A percentile compares a stretch with the other conserved stretches of the same genome.
These are phyloP conservation scores for Craterocephalus amniculus DNA, from an alignment of 2,797 vertebrate genomes.

Conservation along the genomic window DNA sequence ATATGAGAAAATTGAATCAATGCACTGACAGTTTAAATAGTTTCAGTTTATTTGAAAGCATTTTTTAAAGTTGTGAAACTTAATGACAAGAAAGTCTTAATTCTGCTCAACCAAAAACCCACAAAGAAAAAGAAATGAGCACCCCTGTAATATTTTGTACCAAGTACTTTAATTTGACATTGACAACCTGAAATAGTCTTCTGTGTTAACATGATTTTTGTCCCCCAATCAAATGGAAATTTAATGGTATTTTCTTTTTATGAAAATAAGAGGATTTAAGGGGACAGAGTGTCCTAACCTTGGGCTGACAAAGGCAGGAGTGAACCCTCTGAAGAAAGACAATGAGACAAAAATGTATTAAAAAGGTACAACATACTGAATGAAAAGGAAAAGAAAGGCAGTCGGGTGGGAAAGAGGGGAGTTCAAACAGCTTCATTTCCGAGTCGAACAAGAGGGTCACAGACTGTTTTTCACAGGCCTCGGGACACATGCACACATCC, in stretches of 20 bases:
- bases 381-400: conserved; percentile 50
- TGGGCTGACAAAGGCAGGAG: conserved; percentile 59
- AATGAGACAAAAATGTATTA: conserved; percentile 38
- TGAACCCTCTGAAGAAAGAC: conserved; percentile 50
- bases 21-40: no score
- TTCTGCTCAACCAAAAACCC: conserved; percentile 12
- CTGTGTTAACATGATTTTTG: conserved; percentile 28
- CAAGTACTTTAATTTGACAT: conserved; percentile 39
- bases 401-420: conserved; percentile 55
- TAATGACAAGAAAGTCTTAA: not conserved
- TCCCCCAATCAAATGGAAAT: conserved; percentile 28
- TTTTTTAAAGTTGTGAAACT: conserved; percentile 1
- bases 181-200: conserved; percentile 26
- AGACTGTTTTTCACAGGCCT: conserved; percentile 28
- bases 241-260: conserved; percentile 41
- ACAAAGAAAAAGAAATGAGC: conserved; percentile 9
- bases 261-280: conserved; percentile 56
- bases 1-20: not conserved
- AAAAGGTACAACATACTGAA: conserved; percentile 49
- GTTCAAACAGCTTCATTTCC: conserved; percentile 66
- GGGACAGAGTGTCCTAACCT: conserved; percentile 52
- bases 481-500: conserved; percentile 31
- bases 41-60: not conserved
- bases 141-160: conserved; percentile 7
- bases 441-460: conserved; percentile 59